phyloP scores from a whole-genome alignment of 2,888 invertebrate genomes.

The Aphidius colemani region DNA sequence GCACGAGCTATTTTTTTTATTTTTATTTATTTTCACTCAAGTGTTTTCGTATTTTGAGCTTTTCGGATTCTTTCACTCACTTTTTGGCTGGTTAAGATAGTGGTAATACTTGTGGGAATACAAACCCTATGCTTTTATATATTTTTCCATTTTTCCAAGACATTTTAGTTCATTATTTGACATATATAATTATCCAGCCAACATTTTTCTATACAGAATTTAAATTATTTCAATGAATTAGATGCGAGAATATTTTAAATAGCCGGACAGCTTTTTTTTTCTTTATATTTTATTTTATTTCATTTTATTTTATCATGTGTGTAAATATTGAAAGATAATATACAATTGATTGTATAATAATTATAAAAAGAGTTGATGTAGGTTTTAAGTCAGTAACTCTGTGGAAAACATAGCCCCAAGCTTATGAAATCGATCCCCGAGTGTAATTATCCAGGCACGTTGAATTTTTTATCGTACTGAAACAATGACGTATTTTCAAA shows the following conservation, averaged over 20 bases:
- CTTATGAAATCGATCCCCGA: constrained; percentile 41
- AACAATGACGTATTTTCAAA: constrained; percentile 71
- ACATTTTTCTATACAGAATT: too few relatives aligned
- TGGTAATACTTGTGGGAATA: too few relatives aligned
- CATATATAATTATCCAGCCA: too few relatives aligned
- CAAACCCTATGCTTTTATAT: too few relatives aligned
- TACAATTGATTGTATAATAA: constrained; percentile 8
- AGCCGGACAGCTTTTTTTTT: too few relatives aligned
- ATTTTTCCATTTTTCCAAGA: too few relatives aligned
- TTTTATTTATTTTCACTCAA: constrained; percentile 32
- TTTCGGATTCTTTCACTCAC: not conserved
- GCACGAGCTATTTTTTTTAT: constrained; percentile 40
- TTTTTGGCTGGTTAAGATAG: too few relatives aligned
- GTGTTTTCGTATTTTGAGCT: constrained; percentile 39
- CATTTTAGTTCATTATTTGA: too few relatives aligned
- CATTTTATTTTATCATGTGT: not conserved
- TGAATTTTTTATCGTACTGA: constrained; percentile 70
- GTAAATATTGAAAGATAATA: constrained; percentile 1
- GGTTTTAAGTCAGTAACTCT: constrained; percentile 48
- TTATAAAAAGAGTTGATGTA: constrained; percentile 12
- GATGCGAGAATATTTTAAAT: too few relatives aligned
- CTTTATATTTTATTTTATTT: too few relatives aligned
- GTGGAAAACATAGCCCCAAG: constrained; percentile 47
- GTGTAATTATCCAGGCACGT: constrained; percentile 66
- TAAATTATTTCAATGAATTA: too few relatives aligned